Percentiles rank a stretch among this genome's conserved stretches.
phyloP scores from a whole-genome alignment of 2,888 invertebrate genomes.

The Drosophila pseudotakahashii region DNA sequence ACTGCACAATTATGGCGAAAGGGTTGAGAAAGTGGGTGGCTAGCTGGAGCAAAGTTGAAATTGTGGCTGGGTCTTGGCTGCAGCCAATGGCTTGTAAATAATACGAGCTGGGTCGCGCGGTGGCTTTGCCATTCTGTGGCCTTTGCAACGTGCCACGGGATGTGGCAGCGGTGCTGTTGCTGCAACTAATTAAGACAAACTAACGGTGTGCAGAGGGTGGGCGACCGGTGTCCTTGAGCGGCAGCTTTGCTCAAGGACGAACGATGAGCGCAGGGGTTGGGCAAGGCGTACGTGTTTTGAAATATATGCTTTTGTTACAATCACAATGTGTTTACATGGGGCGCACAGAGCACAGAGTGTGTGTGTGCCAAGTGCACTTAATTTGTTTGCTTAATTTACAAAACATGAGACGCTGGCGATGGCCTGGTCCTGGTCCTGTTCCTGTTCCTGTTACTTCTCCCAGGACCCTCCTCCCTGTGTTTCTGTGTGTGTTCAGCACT shows the following conservation, averaged over 20 bases:
- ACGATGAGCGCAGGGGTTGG: conserved; percentile 34
- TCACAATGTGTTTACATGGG: conserved; percentile 75
- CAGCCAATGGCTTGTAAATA: conserved; percentile 75
- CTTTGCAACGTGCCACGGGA: conserved; percentile 21
- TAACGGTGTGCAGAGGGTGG: conserved; percentile 46
- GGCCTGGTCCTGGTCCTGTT: conserved; percentile 12
- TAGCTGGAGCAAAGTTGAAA: conserved; percentile 26
- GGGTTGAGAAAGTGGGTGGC: conserved; percentile 1
- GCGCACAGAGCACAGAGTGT: conserved; percentile 48
- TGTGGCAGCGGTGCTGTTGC: conserved; percentile 41
- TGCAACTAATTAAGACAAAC: conserved; percentile 78
- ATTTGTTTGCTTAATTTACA: conserved; percentile 82
- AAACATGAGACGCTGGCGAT: conserved; percentile 66
- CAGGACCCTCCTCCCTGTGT: not conserved
- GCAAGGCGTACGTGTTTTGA: conserved; percentile 54
- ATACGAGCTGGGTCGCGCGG: conserved; percentile 35
- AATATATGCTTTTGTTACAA: conserved; percentile 75
- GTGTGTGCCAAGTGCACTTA: conserved; percentile 77
- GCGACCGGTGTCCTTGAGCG: conserved; percentile 60
- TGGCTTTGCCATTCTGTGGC: conserved; percentile 43
- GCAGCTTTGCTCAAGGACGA: conserved; percentile 63
- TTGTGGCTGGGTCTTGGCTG: conserved; percentile 51
- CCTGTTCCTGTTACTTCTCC: too few relatives aligned
- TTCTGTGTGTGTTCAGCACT: conserved; percentile 42
- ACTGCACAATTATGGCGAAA: conserved; percentile 69